Evolutionary conservation across 2,797 vertebrate genomes (phyloP).

Genomic region (Tiaroga cobitis): DNA sequence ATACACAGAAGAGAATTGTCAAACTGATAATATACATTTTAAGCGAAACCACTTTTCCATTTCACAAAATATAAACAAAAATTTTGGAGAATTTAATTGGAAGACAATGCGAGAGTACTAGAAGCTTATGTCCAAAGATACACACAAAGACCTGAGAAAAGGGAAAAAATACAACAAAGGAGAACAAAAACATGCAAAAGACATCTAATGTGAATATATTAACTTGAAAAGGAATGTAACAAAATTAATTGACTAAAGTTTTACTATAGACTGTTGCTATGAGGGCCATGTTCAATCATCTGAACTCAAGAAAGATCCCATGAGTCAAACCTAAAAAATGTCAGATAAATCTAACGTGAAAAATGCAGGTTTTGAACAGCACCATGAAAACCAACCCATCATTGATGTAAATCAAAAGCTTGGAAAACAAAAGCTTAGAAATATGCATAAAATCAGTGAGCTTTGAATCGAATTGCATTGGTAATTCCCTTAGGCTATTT

Average conservation of each 20-base stretch:
- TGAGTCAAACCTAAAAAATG: background rate
- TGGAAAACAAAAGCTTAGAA: slow-evolving; percentile 5
- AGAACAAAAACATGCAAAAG: slow-evolving; percentile 13
- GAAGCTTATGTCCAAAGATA: slow-evolving; percentile 31
- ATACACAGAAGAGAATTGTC: slow-evolving; percentile 22
- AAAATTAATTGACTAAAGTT: background rate
- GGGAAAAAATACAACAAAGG: background rate
- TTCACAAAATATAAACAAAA: slow-evolving; percentile 24
- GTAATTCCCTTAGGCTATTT: slow-evolving; percentile 2
- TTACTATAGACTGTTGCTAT: background rate
- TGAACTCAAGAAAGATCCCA: background rate
- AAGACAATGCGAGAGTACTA: slow-evolving; percentile 40
- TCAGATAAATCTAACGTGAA: background rate
- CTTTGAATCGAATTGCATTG: slow-evolving; percentile 28
- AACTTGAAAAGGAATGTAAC: slow-evolving; percentile 24
- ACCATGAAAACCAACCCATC: background rate
- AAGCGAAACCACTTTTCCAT: background rate
- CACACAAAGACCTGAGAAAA: slow-evolving; percentile 42
- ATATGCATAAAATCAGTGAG: slow-evolving; percentile 39
- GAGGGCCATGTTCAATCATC: background rate
- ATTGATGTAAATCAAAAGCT: background rate
- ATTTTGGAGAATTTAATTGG: slow-evolving; percentile 14
- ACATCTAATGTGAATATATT: slow-evolving; percentile 5
- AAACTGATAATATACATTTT: slow-evolving; percentile 27
- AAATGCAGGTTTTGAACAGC: background rate